Conservation (phyloP, 2,797 vertebrate genomes). For the Cynopterus sphinx region DNA sequence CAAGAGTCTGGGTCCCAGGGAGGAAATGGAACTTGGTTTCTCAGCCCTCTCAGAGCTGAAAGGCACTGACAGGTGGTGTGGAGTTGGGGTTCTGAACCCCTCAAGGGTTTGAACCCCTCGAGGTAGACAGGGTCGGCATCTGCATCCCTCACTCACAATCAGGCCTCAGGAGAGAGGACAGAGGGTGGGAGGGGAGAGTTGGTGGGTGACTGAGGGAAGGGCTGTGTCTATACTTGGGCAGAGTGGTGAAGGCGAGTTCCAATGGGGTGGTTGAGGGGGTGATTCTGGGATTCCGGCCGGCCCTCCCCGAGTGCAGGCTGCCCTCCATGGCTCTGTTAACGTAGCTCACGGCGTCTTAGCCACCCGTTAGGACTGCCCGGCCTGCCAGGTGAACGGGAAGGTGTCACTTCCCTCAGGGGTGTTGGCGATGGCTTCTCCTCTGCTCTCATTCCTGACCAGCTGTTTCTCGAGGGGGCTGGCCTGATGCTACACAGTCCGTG, state of each 20-base stretch:
- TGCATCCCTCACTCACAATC: background rate
- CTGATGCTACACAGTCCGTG: background rate
- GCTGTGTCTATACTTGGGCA: background rate
- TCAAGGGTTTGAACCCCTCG: background rate
- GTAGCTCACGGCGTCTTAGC: background rate
- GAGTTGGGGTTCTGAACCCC: no score
- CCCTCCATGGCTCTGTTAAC: background rate
- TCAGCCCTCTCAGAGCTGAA: background rate
- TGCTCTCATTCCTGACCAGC: background rate
- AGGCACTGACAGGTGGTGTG: background rate
- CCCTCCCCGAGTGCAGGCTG: background rate
- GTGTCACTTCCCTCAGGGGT: background rate
- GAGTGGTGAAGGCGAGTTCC: no score
- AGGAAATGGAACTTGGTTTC: background rate
- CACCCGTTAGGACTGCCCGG: background rate
- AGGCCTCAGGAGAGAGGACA: background rate
- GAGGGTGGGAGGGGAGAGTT: no score
- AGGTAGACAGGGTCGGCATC: background rate
- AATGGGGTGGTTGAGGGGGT: background rate
- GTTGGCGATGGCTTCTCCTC: background rate
- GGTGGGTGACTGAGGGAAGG: background rate
- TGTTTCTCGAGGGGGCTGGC: background rate
- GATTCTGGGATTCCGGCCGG: background rate
- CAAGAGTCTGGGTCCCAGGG: background rate
- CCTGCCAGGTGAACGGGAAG: background rate